Percentiles rank a stretch among this genome's conserved stretches.
Conservation (phyloP, 2,797 vertebrate genomes). For the Nasua narica region DNA sequence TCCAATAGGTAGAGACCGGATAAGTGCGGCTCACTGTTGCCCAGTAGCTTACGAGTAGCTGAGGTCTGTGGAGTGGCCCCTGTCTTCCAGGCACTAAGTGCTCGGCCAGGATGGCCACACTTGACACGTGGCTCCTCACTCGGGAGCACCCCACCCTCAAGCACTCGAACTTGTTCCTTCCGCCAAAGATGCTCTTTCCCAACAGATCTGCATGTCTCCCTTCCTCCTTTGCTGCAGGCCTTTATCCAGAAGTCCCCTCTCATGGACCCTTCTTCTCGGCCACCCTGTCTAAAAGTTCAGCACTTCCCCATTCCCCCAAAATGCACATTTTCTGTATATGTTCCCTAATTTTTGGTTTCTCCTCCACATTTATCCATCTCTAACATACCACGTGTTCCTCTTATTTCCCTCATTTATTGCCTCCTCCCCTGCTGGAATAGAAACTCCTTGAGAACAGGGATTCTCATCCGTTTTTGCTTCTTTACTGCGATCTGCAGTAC, state of each 20-base stretch:
- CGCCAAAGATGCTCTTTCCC: neutral
- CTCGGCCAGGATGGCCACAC: neutral
- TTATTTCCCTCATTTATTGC: neutral
- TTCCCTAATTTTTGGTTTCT: neutral
- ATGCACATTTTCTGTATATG: neutral
- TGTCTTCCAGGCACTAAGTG: neutral
- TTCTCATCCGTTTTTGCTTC: neutral
- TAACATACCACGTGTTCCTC: neutral
- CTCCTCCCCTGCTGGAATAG: neutral
- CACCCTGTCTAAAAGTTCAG: neutral
- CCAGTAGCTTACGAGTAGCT: fast-evolving
- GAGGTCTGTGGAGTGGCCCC: neutral
- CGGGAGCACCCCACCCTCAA: too few species aligned
- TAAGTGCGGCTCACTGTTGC: neutral
- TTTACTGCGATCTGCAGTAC: neutral
- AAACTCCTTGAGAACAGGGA: neutral
- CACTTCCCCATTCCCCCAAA: neutral
- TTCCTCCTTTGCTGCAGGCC: neutral
- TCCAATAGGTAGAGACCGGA: neutral
- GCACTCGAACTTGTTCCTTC: neutral
- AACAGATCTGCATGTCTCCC: neutral
- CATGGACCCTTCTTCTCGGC: neutral
- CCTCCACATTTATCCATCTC: neutral
- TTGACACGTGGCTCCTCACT: neutral
- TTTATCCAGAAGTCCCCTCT: neutral